A percentile compares a stretch with the other conserved stretches of the same genome.
These are phyloP conservation scores for Portevinia maculata DNA, from an alignment of 2,888 invertebrate species.

Conservation along the genomic window DNA sequence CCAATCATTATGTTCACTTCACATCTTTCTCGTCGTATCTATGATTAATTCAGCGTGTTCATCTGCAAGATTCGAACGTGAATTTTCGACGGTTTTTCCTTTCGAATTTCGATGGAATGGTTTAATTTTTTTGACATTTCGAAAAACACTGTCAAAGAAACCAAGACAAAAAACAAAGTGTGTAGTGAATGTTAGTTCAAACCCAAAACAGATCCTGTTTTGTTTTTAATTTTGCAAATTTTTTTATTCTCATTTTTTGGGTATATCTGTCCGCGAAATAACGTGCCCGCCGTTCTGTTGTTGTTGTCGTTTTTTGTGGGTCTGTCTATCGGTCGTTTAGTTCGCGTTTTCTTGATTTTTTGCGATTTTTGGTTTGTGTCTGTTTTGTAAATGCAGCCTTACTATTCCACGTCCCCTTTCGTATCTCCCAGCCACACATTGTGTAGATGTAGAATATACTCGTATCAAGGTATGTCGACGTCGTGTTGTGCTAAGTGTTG, in stretches of 20 bases:
- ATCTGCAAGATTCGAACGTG: slow-evolving; percentile 13
- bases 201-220: background rate
- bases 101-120: background rate
- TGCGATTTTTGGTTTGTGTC: slow-evolving; percentile 64
- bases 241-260: slow-evolving; percentile 22
- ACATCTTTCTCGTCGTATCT: slow-evolving; percentile 35
- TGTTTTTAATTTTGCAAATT: too few relatives aligned
- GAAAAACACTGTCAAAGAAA: slow-evolving; percentile 40
- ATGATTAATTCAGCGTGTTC: slow-evolving; percentile 48
- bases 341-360: slow-evolving; percentile 54
- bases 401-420: slow-evolving; percentile 29
- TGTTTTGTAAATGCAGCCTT: slow-evolving; percentile 53
- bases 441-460: too few relatives aligned
- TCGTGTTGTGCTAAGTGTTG: slow-evolving; percentile 59
- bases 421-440: slow-evolving; percentile 1
- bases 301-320: slow-evolving; percentile 23
- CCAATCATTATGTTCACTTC: slow-evolving; percentile 40
- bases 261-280: slow-evolving; percentile 47
- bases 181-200: slow-evolving; percentile 6
- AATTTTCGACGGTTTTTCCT: slow-evolving; percentile 30
- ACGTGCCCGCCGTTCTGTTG: slow-evolving; percentile 34
- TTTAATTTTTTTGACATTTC: slow-evolving; percentile 49
- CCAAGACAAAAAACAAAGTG: slow-evolving; percentile 29
- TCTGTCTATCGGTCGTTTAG: slow-evolving; percentile 51
- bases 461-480: slow-evolving; percentile 37